Evolutionary conservation across 1,140 invertebrate species (phyloP).

Genomic region (Polyergus mexicanus): DNA sequence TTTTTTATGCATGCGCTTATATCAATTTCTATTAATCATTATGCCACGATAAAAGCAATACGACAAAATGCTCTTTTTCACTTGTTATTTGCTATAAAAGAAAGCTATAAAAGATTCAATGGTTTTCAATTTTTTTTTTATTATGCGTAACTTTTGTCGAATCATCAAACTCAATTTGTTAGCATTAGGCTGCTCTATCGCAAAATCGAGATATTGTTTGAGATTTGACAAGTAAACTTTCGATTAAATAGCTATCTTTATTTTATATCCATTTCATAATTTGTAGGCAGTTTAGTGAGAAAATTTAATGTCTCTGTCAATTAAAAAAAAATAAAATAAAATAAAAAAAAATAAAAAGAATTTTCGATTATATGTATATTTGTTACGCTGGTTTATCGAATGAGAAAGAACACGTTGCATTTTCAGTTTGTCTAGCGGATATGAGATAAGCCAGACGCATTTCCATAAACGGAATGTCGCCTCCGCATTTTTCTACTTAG

Average conservation of each 20-base stretch:
- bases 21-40: constrained; percentile 68
- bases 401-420: constrained; percentile 54
- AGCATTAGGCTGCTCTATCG: constrained; percentile 11
- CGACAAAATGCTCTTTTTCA: constrained; percentile 64
- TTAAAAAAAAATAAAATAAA: too few relatives aligned
- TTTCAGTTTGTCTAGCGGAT: constrained; percentile 71
- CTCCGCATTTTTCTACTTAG: constrained; percentile 68
- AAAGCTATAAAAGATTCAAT: constrained; percentile 55
- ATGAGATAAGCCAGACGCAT: constrained; percentile 74
- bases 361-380: too few relatives aligned
- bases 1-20: constrained; percentile 22
- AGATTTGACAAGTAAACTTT: constrained; percentile 9
- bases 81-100: constrained; percentile 65
- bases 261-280: constrained; percentile 25
- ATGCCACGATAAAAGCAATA: constrained; percentile 63
- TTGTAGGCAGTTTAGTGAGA: neutral
- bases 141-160: neutral
- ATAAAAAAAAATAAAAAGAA: too few relatives aligned
- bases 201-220: neutral
- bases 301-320: neutral
- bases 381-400: neutral
- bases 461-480: constrained; percentile 72
- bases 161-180: constrained; percentile 13
- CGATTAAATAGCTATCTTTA: neutral
- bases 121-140: constrained; percentile 43